Evolutionary conservation across 2,113 vertebrate species (phyloP).

Genomic region (Oceanites oceanicus): DNA sequence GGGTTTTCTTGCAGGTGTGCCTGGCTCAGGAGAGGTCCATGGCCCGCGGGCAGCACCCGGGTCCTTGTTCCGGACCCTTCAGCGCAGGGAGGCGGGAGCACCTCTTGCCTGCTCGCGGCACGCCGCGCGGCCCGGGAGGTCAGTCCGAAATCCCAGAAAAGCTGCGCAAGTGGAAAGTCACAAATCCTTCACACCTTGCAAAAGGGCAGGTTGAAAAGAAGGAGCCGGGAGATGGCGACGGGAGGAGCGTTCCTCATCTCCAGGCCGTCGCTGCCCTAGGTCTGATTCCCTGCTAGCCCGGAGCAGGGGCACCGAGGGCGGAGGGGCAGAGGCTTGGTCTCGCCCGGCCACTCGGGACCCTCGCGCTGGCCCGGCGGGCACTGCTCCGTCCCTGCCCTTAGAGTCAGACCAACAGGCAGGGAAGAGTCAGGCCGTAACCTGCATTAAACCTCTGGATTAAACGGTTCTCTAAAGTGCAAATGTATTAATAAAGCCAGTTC

Average conservation of each 20-base stretch:
- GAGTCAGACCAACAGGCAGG: slow-evolving; percentile 17
- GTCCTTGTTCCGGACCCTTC: background rate
- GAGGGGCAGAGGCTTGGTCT: background rate
- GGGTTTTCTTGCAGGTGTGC: background rate
- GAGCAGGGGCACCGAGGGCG: background rate
- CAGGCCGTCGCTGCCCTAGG: background rate
- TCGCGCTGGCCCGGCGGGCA: background rate
- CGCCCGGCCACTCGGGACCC: background rate
- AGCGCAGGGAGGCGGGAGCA: background rate
- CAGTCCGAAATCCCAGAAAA: background rate
- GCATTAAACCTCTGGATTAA: background rate
- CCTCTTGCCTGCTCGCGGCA: background rate
- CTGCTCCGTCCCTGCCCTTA: background rate
- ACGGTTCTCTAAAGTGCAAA: background rate
- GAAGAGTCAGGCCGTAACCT: background rate
- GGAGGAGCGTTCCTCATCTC: background rate
- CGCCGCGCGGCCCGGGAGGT: fast-evolving
- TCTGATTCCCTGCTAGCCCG: background rate
- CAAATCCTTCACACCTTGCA: background rate
- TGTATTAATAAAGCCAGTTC: slow-evolving; percentile 16
- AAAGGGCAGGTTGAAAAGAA: background rate
- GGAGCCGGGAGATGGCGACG: background rate
- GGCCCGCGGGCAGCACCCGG: background rate
- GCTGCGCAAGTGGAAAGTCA: background rate
- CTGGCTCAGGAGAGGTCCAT: fast-evolving